A percentile compares a stretch with the other conserved stretches of the same genome.
These are phyloP conservation scores for Rhinoptilus africanus DNA, from an alignment of 2,113 vertebrate genomes.

Conservation along the genomic window DNA sequence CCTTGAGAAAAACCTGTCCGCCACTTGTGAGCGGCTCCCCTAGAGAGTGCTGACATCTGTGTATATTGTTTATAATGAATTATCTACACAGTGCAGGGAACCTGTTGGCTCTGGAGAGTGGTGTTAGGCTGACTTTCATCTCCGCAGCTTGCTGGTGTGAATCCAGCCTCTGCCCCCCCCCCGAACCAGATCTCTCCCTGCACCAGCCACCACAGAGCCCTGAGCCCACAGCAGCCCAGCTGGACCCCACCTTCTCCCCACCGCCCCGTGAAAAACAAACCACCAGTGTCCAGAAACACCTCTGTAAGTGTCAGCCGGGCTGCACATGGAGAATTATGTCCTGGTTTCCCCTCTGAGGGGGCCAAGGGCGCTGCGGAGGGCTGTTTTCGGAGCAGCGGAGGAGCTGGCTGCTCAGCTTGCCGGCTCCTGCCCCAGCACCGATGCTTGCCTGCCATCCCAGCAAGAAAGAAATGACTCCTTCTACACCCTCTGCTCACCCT, in stretches of 20 bases:
- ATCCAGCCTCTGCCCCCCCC: not conserved
- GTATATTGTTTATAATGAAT: not conserved
- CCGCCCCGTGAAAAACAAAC: accelerated
- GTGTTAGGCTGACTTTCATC: not conserved
- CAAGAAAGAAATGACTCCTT: not conserved
- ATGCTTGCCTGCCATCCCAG: accelerated
- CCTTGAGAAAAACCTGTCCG: not conserved
- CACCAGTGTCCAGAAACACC: accelerated
- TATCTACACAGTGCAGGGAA: not conserved
- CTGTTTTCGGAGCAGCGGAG: not conserved
- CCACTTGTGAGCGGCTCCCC: not conserved
- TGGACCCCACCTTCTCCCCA: not conserved
- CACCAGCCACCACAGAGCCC: accelerated
- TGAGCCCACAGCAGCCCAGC: accelerated
- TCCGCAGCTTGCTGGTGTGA: not conserved
- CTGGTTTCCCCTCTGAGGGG: not conserved
- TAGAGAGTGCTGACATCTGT: not conserved
- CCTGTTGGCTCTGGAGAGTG: not conserved
- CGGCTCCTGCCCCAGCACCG: accelerated
- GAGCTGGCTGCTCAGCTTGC: not conserved
- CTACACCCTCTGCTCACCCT: accelerated
- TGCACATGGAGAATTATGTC: not conserved
- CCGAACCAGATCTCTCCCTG: not conserved
- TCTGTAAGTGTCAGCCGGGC: not conserved
- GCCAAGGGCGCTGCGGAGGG: accelerated